These are phyloP conservation scores for Thermophis baileyi DNA, from an alignment of 2,113 vertebrate species.

Conservation along the genomic window DNA sequence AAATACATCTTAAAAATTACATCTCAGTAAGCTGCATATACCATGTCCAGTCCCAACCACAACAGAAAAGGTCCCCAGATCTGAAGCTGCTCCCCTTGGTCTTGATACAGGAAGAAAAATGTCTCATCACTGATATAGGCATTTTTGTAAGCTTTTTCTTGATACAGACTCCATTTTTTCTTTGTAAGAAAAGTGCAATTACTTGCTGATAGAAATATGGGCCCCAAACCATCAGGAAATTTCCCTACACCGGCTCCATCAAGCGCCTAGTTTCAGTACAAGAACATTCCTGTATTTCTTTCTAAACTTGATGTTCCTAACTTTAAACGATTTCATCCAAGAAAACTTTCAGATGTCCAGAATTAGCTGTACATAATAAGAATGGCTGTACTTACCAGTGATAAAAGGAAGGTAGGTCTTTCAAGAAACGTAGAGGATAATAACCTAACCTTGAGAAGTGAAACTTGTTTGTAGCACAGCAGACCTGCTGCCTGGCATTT, in stretches of 20 bases:
- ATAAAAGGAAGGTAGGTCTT: conserved; percentile 33
- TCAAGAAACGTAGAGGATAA: not conserved
- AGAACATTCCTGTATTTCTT: not conserved
- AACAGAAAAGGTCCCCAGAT: not conserved
- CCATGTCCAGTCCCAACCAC: not conserved
- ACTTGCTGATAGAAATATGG: not conserved
- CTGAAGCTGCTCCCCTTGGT: not conserved
- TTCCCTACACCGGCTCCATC: not conserved
- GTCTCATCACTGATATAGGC: not conserved
- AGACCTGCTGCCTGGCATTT: not conserved
- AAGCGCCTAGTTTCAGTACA: not conserved
- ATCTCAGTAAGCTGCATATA: not conserved
- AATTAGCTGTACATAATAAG: not conserved
- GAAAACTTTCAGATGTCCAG: not conserved
- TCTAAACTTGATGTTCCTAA: not conserved
- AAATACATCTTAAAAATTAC: not conserved
- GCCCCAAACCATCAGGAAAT: not conserved
- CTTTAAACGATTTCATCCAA: not conserved
- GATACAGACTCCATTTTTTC: not conserved
- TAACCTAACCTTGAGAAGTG: conserved; percentile 28
- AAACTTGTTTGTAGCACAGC: not conserved
- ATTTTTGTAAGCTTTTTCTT: not conserved
- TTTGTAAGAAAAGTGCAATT: not conserved
- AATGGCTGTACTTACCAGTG: conserved; percentile 65
- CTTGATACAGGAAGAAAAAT: not conserved